phyloP scores from a whole-genome alignment of 1,140 invertebrate species.

The Anoplolepis gracilipes region DNA sequence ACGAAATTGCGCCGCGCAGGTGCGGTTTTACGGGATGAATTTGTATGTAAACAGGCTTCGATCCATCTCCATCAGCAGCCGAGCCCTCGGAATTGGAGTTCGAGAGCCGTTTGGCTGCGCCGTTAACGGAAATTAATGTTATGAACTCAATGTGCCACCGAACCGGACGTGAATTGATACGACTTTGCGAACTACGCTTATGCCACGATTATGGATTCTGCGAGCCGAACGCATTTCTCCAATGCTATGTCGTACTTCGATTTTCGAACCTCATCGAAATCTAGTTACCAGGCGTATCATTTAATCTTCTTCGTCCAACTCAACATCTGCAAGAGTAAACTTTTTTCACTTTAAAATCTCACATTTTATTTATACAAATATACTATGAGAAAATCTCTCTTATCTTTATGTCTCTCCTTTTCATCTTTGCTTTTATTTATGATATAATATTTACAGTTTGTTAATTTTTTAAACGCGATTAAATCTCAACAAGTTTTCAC shows the following conservation, averaged over 20 bases:
- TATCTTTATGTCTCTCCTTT: not conserved
- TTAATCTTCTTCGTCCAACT: not conserved
- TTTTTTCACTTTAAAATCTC: not conserved
- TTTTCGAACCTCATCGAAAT: slow-evolving; percentile 33
- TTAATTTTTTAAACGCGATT: slow-evolving; percentile 14
- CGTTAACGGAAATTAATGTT: slow-evolving; percentile 72
- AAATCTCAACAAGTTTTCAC: not conserved
- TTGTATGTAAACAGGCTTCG: slow-evolving; percentile 76
- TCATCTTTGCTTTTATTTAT: not conserved
- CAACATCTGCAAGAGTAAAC: not conserved
- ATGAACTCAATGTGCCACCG: slow-evolving; percentile 53
- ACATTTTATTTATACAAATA: not conserved
- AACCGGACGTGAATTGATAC: slow-evolving; percentile 43
- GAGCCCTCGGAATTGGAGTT: slow-evolving; percentile 59
- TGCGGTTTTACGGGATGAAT: slow-evolving; percentile 73
- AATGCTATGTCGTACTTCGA: slow-evolving; percentile 3
- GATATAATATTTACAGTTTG: not conserved
- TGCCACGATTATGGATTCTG: slow-evolving; percentile 53
- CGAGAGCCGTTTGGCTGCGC: slow-evolving; percentile 56
- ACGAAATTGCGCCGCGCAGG: slow-evolving; percentile 67
- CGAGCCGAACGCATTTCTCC: slow-evolving; percentile 19
- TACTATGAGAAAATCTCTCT: not conserved
- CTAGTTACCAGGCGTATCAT: not conserved
- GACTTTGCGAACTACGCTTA: slow-evolving; percentile 61
- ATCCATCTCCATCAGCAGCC: slow-evolving; percentile 63